phyloP scores from a whole-genome alignment of 2,797 vertebrate genomes.

The Limosa lapponica region DNA sequence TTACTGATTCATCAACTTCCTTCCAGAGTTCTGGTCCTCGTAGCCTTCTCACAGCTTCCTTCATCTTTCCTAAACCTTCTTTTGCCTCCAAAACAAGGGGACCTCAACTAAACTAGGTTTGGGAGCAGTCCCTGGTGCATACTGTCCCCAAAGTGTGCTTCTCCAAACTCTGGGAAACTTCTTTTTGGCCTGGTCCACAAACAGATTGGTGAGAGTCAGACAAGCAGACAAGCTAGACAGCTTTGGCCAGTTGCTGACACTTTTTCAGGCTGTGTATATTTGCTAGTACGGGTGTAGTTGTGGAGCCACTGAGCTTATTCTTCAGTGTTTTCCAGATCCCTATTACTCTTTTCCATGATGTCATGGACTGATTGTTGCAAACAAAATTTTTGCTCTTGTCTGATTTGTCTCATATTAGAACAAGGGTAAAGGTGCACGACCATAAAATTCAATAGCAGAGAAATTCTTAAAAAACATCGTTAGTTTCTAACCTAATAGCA shows the following conservation, averaged over 20 bases:
- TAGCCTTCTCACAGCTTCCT: not conserved
- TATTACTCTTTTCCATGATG: not conserved
- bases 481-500: not conserved
- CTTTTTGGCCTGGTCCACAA: not conserved
- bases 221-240: accelerated
- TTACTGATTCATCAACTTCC: not conserved
- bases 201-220: not conserved
- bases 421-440: not conserved
- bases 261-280: not conserved
- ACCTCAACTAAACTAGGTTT: not conserved
- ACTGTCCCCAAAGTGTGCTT: not conserved
- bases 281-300: not conserved
- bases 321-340: not conserved
- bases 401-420: not conserved
- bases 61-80: not conserved
- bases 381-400: not conserved
- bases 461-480: not conserved
- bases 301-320: not conserved
- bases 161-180: not conserved
- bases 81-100: not conserved
- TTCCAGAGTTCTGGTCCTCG: not conserved
- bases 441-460: not conserved
- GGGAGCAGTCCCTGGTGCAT: not conserved
- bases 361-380: not conserved
- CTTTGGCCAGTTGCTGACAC: not conserved